These are phyloP conservation scores for Eonycteris spelaea DNA, from an alignment of 2,113 vertebrate genomes.

Conservation along the genomic window DNA sequence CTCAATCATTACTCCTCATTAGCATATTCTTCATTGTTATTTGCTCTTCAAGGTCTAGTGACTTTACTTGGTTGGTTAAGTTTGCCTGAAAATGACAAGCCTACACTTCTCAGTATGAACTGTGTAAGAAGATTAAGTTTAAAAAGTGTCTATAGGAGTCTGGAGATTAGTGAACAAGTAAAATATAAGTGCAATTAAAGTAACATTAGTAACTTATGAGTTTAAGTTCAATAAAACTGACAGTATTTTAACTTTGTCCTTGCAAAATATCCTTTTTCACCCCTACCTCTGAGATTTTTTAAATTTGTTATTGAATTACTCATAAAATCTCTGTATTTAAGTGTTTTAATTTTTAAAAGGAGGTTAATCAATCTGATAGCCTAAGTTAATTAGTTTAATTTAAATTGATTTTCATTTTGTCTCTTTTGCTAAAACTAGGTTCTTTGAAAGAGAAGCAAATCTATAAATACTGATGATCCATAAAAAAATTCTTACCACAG, in stretches of 20 bases:
- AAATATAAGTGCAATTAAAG: neutral
- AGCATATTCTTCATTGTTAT: slow-evolving; percentile 10
- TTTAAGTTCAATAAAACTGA: neutral
- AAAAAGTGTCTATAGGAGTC: neutral
- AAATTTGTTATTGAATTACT: neutral
- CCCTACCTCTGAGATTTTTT: neutral
- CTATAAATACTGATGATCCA: slow-evolving; percentile 15
- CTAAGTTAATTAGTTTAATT: slow-evolving; percentile 67
- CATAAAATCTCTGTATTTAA: neutral
- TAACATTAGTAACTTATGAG: neutral
- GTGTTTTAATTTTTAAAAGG: slow-evolving; percentile 63
- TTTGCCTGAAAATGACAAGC: slow-evolving; percentile 35
- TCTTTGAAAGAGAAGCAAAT: neutral
- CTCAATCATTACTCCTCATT: neutral
- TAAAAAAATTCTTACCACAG: neutral
- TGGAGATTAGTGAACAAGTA: neutral
- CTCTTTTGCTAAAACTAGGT: neutral
- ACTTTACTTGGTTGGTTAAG: slow-evolving; percentile 18
- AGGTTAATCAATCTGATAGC: slow-evolving; percentile 71
- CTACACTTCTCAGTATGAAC: neutral
- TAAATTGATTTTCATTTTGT: slow-evolving; percentile 43
- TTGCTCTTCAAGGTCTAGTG: slow-evolving; percentile 46
- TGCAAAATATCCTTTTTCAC: neutral
- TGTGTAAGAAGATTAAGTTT: slow-evolving; percentile 7
- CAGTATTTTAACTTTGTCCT: neutral